Evolutionary conservation across 2,888 invertebrate genomes (phyloP), one percentile per base, ranked within the genome.

Genomic region (Apamea epomidion): DNA sequence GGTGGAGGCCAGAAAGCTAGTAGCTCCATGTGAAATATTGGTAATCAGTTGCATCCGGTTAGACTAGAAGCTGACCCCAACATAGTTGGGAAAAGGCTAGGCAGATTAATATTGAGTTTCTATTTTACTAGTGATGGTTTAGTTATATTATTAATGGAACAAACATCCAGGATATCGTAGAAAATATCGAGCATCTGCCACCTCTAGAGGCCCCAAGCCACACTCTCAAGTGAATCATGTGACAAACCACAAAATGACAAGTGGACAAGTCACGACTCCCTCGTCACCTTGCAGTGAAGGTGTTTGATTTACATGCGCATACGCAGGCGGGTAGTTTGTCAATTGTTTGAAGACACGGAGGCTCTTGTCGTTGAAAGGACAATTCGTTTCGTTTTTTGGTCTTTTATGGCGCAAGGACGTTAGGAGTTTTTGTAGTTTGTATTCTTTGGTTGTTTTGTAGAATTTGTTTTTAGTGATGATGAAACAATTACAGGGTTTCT

Each of bases 231-330:
- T 86, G 85, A 86, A 83, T 84, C 86, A 83, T 72, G 75, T 76
- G 85, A 42, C 76, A 74, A 78, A 25, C 74, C 72, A 75, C 70
- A 74, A 67, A 54, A 78, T 69, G 78, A 81, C 71, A 78, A 87
- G 81, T 67, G 81, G 37, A 73, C 85, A 74, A 84, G 88, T 90
- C 89, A 89, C 90, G 89, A 88, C 29, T 82, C 76, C 48, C 48
- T 67, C 64, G 72, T 84, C 81, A 83, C 88, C 88, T 90, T 79
- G 89, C 60, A 76, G 73, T 80, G 85, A 90, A 91, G 87, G 88
- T 89, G 74, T 81, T 80, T 83, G 85, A 82, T 86, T 87, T 80
- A 85, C 87, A 86, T 83, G 80, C 79, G 68, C 58, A 21, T n/a
- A 58, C 80, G 74, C 71, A 70, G 58, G 21, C 79, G 78, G 80